phyloP scores from a whole-genome alignment of 2,797 vertebrate genomes.

The Vultur gryphus region DNA sequence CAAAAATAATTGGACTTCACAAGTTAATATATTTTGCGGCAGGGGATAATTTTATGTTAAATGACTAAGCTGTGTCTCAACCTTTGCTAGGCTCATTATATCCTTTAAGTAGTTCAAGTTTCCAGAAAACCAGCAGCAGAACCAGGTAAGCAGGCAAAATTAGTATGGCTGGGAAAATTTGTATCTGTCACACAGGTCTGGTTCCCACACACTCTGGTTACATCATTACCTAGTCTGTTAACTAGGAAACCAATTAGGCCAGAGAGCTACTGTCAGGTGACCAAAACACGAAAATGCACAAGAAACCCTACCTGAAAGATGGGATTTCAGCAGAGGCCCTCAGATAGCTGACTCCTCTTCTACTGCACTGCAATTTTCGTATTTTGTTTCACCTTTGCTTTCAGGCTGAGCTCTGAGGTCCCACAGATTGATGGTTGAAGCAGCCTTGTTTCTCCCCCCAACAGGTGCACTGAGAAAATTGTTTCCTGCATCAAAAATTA shows the following conservation, averaged over 20 bases:
- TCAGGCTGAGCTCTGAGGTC: slow-evolving; percentile 89
- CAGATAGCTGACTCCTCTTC: slow-evolving; percentile 92
- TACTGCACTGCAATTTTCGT: slow-evolving; percentile 96
- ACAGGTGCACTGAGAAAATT: slow-evolving; percentile 75
- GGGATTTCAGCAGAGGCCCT: slow-evolving; percentile 90
- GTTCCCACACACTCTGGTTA: slow-evolving; percentile 99
- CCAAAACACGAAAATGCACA: slow-evolving; percentile 85
- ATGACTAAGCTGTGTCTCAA: slow-evolving; percentile 56
- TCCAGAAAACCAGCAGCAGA: slow-evolving; percentile 90
- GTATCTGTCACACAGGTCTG: slow-evolving; percentile 90
- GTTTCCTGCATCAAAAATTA: slow-evolving; percentile 72
- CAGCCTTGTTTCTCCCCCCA: slow-evolving; percentile 64
- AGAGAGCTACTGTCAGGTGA: slow-evolving; percentile 85
- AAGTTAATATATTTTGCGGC: slow-evolving; percentile 28
- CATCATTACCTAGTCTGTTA: slow-evolving; percentile 94
- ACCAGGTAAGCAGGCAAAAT: slow-evolving; percentile 86
- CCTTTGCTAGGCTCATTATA: slow-evolving; percentile 73
- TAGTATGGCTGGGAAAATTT: slow-evolving; percentile 90
- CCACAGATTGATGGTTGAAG: slow-evolving; percentile 84
- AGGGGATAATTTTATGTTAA: slow-evolving; percentile 55
- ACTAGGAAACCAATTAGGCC: slow-evolving; percentile 85
- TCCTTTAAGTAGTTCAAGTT: slow-evolving; percentile 82
- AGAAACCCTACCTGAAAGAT: slow-evolving; percentile 92
- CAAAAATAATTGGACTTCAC: slow-evolving; percentile 47
- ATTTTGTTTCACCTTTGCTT: slow-evolving; percentile 98